Base-by-base conservation (phyloP, 2,888 invertebrate genomes). In the Thymelicus lineola region DNA sequence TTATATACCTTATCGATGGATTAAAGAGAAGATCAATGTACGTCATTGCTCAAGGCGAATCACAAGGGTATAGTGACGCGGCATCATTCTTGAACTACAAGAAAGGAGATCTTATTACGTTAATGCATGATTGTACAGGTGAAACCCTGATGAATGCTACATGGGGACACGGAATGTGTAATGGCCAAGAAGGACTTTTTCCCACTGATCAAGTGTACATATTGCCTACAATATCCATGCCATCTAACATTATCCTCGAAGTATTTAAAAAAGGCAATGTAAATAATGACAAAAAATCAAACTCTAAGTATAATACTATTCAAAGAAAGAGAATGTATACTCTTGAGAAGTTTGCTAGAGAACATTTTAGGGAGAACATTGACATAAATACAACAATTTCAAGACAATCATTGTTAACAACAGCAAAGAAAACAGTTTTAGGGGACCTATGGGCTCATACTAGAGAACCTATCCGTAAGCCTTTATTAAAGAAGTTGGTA, bases 151-250 rank as follows among this genome's bases (percentile, higher is more conserved):
- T 97, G 93, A 95, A 95, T 76, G 94, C 95, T 28, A 95, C 95
- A 20, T 97, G 96, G 96, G 96, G 96, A 69, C 95, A 95, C 66
- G 97, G 97, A 14, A 94, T 95, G 76, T 95, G 95, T 65, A 96
- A 96, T 72, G 95, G 95, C 1, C 94, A 95, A 74, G 94, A 95
- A 78, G 99, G 98, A 0, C 95, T 98, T 78, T 98, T 99, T 88
- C 97, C 97, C 0, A 96, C 97, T 0, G 98, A 98, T 81, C 96
- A 95, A 82, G 96, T 98, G 15, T 97, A 98, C 79, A 96, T 99
- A 66, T 87, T 99, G 74, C 98, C 99, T 6, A 97, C 97, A 0
- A 91, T 98, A 74, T 94, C 95, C 3, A 95, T 95, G 83, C 99
- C 99, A 0, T 94, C 97, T 0, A 87, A 88, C 66, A 94, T 95